Evolutionary conservation across 2,888 invertebrate species (phyloP).

Genomic region (Metalampra italica): DNA sequence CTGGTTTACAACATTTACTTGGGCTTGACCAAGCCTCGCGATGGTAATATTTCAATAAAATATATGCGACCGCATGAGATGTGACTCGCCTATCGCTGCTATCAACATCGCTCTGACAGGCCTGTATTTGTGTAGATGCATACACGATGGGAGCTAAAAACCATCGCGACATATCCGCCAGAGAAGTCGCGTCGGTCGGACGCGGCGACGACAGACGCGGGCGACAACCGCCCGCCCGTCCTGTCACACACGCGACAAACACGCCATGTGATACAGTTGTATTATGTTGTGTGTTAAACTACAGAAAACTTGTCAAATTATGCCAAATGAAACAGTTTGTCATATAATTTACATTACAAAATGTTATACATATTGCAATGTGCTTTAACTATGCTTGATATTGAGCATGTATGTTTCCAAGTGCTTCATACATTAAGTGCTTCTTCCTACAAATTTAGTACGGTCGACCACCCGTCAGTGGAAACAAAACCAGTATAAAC

Average conservation of each 20-base stretch:
- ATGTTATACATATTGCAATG: no score
- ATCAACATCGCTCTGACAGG: conserved; percentile 38
- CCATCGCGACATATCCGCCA: conserved; percentile 44
- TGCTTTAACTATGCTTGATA: no score
- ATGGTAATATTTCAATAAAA: no score
- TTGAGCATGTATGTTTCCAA: no score
- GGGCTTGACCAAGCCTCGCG: no score
- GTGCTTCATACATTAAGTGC: no score
- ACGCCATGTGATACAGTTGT: conserved; percentile 13
- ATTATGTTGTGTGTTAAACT: conserved; percentile 13
- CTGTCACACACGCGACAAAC: conserved; percentile 14
- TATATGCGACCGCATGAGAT: conserved; percentile 14
- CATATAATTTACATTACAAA: no score
- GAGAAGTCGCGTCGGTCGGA: conserved; percentile 28
- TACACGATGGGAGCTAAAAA: conserved; percentile 20
- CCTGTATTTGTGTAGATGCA: conserved; percentile 51
- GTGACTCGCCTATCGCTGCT: conserved; percentile 15
- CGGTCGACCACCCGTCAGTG: no score
- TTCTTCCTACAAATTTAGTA: no score
- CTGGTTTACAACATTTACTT: no score
- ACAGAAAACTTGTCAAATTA: not conserved
- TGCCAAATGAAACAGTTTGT: no score
- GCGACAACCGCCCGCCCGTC: conserved; percentile 28
- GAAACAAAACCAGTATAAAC: no score
- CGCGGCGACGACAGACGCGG: conserved; percentile 50